Conservation (phyloP, 2,113 vertebrate genomes). For the Corvus moneduloides region DNA sequence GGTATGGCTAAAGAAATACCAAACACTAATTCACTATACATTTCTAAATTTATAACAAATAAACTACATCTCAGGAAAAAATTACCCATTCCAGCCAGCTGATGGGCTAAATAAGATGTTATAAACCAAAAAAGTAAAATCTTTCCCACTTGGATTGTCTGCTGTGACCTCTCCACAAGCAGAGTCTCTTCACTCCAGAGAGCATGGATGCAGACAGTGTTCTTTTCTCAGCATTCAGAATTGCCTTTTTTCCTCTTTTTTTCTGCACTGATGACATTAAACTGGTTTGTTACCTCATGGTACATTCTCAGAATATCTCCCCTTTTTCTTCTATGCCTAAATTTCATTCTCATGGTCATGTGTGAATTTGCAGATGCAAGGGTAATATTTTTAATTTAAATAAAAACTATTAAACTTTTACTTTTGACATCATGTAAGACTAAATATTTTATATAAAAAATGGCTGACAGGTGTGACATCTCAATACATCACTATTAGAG, state of each 20-base stretch:
- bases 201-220: rapidly evolving
- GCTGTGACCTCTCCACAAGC: rapidly evolving
- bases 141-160: neutral
- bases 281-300: neutral
- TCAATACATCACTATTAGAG: neutral
- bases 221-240: neutral
- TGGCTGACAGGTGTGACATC: neutral
- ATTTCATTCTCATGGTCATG: neutral
- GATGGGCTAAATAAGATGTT: neutral
- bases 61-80: neutral
- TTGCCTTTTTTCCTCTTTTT: neutral
- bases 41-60: neutral
- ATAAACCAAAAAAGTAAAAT: neutral
- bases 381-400: neutral
- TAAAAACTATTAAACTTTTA: neutral
- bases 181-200: neutral
- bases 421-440: neutral
- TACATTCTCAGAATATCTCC: neutral
- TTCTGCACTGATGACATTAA: neutral
- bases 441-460: neutral
- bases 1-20: neutral
- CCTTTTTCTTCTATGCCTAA: neutral
- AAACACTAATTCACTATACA: neutral
- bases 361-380: neutral
- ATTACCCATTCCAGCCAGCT: neutral